Base-by-base conservation (phyloP, 2,113 vertebrate species). In the Polypterus senegalus region DNA sequence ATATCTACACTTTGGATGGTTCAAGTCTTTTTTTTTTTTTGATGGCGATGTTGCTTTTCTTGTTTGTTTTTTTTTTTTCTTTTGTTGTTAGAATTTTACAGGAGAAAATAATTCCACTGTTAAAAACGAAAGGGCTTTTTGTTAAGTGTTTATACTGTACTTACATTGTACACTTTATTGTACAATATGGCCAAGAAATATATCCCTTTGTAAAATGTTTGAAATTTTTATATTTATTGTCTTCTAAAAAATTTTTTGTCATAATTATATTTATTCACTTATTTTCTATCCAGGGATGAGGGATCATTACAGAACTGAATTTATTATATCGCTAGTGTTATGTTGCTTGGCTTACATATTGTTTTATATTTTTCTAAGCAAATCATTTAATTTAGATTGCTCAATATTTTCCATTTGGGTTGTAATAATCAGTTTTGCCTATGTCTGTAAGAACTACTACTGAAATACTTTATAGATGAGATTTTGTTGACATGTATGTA, bases 181-280 rank as follows among this genome's bases (percentile, higher is more conserved):
- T 27, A 27, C 27, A 27, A 27, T 27, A 27, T 27, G 27, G 27
- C 27, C 27, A 27, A 27, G 27, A 27, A 27, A 27, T 27, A 27
- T 27, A 27, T 27, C 27, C 27, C 27, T 27, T 27, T 27, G 27
- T 27, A 27, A 27, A 27, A 27, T 27, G 27, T 27, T 2, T 27
- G 27, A 27, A 27, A 27, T 27, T 27, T 27, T 1, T 27, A 27
- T 27, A 27, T 27, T 27, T 27, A 27, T 27, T 27, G 27, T 27
- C 27, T 27, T 27, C 27, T 63, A 5, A n/a, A 63, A 5, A 54
- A 57, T 64, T 44, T 49, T 59, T 46, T 47, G 6, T 52, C 48
- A 8, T 56, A 46, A 48, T 47, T 65, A 7, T 27, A 45, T 56
- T 49, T 63, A 48, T 49, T 48, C 54, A 57, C 5, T 7, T 52